phyloP scores from a whole-genome alignment of 2,113 vertebrate genomes.

The Hystrix brachyura region DNA sequence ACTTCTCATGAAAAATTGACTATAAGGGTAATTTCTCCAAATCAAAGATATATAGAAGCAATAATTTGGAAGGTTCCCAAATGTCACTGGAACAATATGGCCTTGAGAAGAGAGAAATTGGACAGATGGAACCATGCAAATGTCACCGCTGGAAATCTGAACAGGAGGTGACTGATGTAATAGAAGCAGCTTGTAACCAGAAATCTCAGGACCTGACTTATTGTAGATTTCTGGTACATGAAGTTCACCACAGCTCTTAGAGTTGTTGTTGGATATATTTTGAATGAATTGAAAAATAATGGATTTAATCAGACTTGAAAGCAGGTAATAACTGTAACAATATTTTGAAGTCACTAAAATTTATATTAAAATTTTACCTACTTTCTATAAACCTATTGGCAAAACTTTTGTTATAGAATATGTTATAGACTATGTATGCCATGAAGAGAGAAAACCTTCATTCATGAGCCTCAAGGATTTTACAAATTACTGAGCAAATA shows the following conservation, averaged over 20 bases:
- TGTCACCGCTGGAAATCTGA: conserved; percentile 76
- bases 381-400: neutral
- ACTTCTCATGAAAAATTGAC: conserved; percentile 57
- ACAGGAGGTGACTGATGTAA: conserved; percentile 78
- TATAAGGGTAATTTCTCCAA: conserved; percentile 39
- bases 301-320: conserved; percentile 56
- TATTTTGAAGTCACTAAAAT: conserved; percentile 50
- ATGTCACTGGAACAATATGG: conserved; percentile 73
- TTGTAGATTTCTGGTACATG: conserved; percentile 65
- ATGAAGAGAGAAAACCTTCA: neutral
- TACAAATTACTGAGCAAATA: conserved; percentile 1
- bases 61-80: conserved; percentile 70
- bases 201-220: conserved; percentile 62
- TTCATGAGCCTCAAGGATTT: neutral
- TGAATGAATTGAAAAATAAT: conserved; percentile 34
- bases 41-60: conserved; percentile 58
- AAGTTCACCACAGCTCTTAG: conserved; percentile 53
- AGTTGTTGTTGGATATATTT: neutral
- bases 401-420: conserved; percentile 19
- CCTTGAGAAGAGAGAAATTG: conserved; percentile 71
- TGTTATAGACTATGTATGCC: neutral
- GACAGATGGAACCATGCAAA: conserved; percentile 81
- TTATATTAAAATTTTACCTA: conserved; percentile 25
- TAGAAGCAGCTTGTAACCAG: conserved; percentile 72
- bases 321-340: neutral